Base-by-base conservation (phyloP, 2,888 invertebrate genomes). In the Meteorus cinctellus region DNA sequence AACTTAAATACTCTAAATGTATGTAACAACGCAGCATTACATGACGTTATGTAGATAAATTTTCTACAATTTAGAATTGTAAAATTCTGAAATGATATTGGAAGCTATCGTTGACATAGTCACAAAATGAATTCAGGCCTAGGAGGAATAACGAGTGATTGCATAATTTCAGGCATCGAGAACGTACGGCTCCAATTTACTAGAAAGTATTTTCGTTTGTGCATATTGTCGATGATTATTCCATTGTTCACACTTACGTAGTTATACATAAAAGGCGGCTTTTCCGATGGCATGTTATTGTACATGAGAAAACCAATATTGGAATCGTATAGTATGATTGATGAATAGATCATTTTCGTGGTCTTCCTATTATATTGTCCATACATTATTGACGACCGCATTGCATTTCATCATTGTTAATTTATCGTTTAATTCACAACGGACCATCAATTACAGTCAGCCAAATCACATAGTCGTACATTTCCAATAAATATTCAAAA, bases 91-190 rank as follows among this genome's bases (percentile, higher is more conserved):
- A 41, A 10, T 10, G 6, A 41, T 12, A 5, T 41, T 10, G 12
- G 2, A 1, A 12, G 12, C 41, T 10, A 12, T 41, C 69, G 55
- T 69, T 55, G n/a, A 19, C 19, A 16, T n/a, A 69, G 51, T 31
- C 34, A 14, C 69, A 69, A 69, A 69, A 69, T 31, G 34, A 69
- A 29, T 31, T 31, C 69, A 34, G 31, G 55, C n/a, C 55, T 51
- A n/a, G n/a, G 29, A 29, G 16, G 24, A 19, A 41, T 41, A 2
- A 41, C 29, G 10, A 16, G 55, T 69, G 55, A 27, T 69, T 51
- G 31, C 55, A 19, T 69, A 69, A 55, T 69, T 55, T 16, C 12
- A 41, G 4, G 16, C 27, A 45, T 14, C 67, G 45, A 67, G 34
- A 70, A 59, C 59, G 8, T 24, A 59, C 59, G 59, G 36, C 34